Conservation (phyloP, 2,797 vertebrate species). For the Zenarchopterus dispar region DNA sequence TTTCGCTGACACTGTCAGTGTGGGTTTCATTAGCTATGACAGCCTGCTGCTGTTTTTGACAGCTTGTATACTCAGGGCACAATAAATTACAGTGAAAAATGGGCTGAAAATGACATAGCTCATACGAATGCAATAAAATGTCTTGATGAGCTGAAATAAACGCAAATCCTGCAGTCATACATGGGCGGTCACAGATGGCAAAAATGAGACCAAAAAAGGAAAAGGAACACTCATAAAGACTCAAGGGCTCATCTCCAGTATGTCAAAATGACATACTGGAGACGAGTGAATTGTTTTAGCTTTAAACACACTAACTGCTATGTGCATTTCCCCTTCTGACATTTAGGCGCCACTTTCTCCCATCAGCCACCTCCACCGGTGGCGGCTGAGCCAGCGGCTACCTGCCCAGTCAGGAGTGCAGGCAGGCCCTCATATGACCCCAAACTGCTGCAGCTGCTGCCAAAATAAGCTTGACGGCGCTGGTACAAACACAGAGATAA, state of each 20-base stretch:
- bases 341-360: conserved; percentile 11
- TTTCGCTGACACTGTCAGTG: conserved; percentile 28
- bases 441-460: conserved; percentile 32
- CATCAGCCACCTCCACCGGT: conserved; percentile 1
- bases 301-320: neutral
- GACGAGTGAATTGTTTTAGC: neutral
- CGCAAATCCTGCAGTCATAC: conserved; percentile 1
- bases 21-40: conserved; percentile 36
- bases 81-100: conserved; percentile 27
- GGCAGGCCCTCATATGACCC: conserved; percentile 7
- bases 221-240: neutral
- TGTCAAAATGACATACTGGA: neutral
- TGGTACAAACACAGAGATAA: conserved; percentile 51
- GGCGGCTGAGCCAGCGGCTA: conserved; percentile 37
- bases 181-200: neutral
- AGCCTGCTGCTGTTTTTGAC: conserved; percentile 47
- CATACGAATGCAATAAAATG: neutral
- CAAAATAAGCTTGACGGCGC: conserved; percentile 59
- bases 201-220: neutral
- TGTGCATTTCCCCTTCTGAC: neutral
- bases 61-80: conserved; percentile 26
- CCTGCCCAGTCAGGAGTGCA: conserved; percentile 23
- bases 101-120: neutral
- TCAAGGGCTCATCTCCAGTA: neutral
- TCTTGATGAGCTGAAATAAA: conserved; percentile 12